phyloP scores from a whole-genome alignment of 2,888 invertebrate species.

The Ceramica pisi region DNA sequence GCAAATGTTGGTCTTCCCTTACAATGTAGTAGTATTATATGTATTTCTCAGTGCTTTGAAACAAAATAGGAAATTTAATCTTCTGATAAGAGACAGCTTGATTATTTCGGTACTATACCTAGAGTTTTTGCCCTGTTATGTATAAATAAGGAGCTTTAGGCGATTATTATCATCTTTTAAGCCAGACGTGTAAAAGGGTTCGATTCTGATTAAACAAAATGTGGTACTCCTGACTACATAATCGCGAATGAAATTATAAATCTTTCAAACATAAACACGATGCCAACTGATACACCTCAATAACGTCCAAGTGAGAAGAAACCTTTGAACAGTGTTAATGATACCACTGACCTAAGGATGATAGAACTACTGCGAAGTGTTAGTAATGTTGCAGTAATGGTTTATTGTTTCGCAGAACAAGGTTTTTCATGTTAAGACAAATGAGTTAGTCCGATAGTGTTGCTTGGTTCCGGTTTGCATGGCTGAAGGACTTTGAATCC shows the following conservation, averaged over 20 bases:
- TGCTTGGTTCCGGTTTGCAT: slow-evolving; percentile 31
- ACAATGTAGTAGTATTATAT: no score
- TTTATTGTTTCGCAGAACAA: slow-evolving; percentile 69
- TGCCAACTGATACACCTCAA: not conserved
- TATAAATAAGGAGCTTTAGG: no score
- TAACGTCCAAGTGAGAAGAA: slow-evolving; percentile 11
- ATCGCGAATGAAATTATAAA: not conserved
- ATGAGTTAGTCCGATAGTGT: slow-evolving; percentile 39
- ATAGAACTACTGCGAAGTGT: slow-evolving; percentile 50
- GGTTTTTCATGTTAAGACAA: slow-evolving; percentile 62
- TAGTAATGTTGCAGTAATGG: slow-evolving; percentile 48
- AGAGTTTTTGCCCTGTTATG: no score
- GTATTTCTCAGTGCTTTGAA: no score
- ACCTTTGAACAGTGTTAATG: slow-evolving; percentile 67
- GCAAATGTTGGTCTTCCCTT: not conserved
- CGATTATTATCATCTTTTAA: no score
- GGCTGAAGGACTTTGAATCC: slow-evolving; percentile 17
- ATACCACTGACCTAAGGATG: slow-evolving; percentile 74
- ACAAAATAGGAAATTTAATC: no score
- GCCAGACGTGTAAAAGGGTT: no score
- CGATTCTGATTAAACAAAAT: no score
- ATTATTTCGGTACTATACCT: no score
- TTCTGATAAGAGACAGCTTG: no score
- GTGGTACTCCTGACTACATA: no score
- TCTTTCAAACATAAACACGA: not conserved